Percentiles rank a stretch among this genome's conserved stretches.
These are phyloP conservation scores for Acrossocheilus wenchowensis DNA, from an alignment of 2,797 vertebrate species.

Conservation along the genomic window DNA sequence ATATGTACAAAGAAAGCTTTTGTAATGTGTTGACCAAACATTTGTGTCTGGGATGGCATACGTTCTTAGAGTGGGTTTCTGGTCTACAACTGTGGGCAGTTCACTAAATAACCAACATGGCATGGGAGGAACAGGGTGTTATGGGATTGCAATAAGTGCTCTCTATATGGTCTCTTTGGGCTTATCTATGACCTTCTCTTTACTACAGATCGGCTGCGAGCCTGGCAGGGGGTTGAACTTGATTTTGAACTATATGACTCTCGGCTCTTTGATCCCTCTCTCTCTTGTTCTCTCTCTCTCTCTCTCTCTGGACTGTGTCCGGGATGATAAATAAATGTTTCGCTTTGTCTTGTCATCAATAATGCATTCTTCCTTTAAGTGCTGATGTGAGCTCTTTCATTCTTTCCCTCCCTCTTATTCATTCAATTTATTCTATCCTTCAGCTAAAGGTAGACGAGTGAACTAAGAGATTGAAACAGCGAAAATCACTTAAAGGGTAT, in stretches of 20 bases:
- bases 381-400: slow-evolving; percentile 83
- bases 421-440: slow-evolving; percentile 46
- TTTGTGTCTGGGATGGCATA: background rate
- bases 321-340: slow-evolving; percentile 89
- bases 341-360: slow-evolving; percentile 88
- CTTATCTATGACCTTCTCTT: slow-evolving; percentile 56
- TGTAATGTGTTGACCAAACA: background rate
- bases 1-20: background rate
- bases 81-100: background rate
- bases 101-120: background rate
- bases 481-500: slow-evolving; percentile 63
- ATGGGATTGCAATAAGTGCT: slow-evolving; percentile 6
- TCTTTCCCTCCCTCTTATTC: slow-evolving; percentile 62
- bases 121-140: background rate
- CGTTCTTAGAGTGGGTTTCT: background rate
- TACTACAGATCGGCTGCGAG: slow-evolving; percentile 48
- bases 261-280: slow-evolving; percentile 18
- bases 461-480: slow-evolving; percentile 52
- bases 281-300: background rate
- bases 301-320: slow-evolving; percentile 65
- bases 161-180: slow-evolving; percentile 51
- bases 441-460: slow-evolving; percentile 50
- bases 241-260: slow-evolving; percentile 18
- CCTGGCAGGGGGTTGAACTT: slow-evolving; percentile 16
- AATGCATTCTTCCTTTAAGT: slow-evolving; percentile 88